Evolutionary conservation across 1,140 invertebrate genomes (phyloP), one percentile per base, ranked within the genome.

Genomic region (Aplysia californica): DNA sequence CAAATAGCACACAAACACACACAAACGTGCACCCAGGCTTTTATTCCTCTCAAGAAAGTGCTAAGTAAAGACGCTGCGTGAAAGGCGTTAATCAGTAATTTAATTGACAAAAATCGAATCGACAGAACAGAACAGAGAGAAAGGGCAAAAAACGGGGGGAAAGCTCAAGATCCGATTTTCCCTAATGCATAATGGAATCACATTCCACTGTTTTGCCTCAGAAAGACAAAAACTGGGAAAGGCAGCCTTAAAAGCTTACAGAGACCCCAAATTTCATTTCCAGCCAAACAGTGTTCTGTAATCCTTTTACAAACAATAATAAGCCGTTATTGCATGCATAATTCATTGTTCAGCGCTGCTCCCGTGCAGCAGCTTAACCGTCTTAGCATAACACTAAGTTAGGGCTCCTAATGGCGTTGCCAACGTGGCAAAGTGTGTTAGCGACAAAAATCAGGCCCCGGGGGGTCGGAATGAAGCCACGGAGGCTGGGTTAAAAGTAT

Each of bases 291-390:
- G n/a, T 39, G 70, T 35, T 38, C 61, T 66, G 20, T 75, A 75
- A 75, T 75, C 61, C 72, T 21, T 66, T 75, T 59, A 75, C 72
- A 75, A 75, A 66, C 72, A 75, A 75, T 75, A 75, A 75, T 75
- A 75, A 75, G 61, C 72, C 61, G 59, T 75, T 75, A 75, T 64
- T 64, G 61, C 72, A 64, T 75, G 72, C 72, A 75, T 75, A 75
- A 75, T 75, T 75, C 72, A 75, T 75, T 50, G 59, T 2, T 26
- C 38, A 31, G 26, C 31, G 33, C 56, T 39, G 31, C 23, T 31
- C 70, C n/a, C n/a, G 3, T 38, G 33, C 58, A 29, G 36, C 21
- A 29, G 56, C 58, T 61, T 39, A 59, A 59, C 70, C 33, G 35
- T 26, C 58, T 73, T 59, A 61, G 26, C 56, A 10, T 2, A 36